phyloP scores from a whole-genome alignment of 2,113 vertebrate species.

The Vicugna pacos region DNA sequence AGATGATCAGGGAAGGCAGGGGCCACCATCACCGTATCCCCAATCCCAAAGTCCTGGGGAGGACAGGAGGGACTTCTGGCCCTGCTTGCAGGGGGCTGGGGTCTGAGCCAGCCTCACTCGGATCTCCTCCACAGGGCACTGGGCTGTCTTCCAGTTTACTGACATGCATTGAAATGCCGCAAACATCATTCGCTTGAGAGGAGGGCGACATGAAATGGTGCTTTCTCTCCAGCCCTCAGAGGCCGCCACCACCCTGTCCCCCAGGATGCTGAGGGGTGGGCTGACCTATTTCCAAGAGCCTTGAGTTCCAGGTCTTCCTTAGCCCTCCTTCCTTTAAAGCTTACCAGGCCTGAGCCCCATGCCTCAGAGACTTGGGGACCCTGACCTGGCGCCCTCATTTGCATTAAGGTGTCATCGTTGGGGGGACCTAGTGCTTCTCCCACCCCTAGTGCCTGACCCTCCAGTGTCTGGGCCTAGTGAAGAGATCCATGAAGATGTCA shows the following conservation, averaged over 20 bases:
- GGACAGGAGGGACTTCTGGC: background rate
- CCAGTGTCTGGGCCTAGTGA: background rate
- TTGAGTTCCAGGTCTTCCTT: background rate
- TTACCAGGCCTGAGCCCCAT: background rate
- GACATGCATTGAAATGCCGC: background rate
- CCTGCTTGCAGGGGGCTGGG: too few species aligned
- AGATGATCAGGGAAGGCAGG: background rate
- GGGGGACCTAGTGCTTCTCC: fast-evolving
- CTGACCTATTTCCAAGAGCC: background rate
- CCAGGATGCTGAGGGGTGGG: background rate
- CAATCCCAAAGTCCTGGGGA: background rate
- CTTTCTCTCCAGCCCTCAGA: background rate
- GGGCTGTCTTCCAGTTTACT: background rate
- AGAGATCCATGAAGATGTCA: background rate
- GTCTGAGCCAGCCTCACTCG: background rate
- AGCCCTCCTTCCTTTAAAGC: background rate
- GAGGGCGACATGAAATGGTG: fast-evolving
- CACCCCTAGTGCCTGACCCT: background rate
- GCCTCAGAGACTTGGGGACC: background rate
- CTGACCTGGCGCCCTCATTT: too few species aligned
- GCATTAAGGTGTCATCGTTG: background rate
- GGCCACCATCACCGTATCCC: background rate
- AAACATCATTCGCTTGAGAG: background rate
- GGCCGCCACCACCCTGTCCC: background rate
- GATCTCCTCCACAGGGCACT: background rate